These are phyloP conservation scores for Fragum whitleyi DNA, from an alignment of 2,888 invertebrate species.

Conservation along the genomic window DNA sequence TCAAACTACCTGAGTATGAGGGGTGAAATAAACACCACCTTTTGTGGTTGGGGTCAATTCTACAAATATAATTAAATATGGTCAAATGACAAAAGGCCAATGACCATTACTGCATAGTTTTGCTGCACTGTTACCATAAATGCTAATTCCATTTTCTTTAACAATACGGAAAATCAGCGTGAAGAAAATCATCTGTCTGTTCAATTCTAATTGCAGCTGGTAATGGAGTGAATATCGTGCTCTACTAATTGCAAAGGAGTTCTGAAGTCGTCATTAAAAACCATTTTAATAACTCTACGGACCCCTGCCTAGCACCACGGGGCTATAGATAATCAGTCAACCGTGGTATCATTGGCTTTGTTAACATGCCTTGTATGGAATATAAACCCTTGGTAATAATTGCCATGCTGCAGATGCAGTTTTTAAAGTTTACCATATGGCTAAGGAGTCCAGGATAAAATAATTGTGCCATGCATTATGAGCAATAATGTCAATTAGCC, in stretches of 20 bases:
- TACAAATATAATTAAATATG: slow-evolving; percentile 16
- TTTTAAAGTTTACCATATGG: slow-evolving; percentile 35
- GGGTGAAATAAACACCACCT: background rate
- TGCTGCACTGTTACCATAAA: slow-evolving; percentile 23
- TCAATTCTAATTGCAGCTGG: slow-evolving; percentile 25
- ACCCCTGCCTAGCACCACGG: slow-evolving; percentile 3
- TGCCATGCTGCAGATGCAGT: slow-evolving; percentile 34
- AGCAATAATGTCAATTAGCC: too few species aligned
- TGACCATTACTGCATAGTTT: slow-evolving; percentile 18
- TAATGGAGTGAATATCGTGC: slow-evolving; percentile 17
- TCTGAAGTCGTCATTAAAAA: slow-evolving; percentile 16
- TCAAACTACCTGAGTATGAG: too few species aligned
- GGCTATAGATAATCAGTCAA: slow-evolving; percentile 7
- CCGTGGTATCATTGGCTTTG: slow-evolving; percentile 8
- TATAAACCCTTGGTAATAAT: slow-evolving; percentile 14
- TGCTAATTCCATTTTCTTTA: slow-evolving; percentile 14
- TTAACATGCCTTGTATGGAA: slow-evolving; percentile 15
- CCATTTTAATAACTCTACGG: slow-evolving; percentile 19
- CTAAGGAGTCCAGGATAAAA: background rate
- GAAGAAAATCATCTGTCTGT: slow-evolving; percentile 25
- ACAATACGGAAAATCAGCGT: slow-evolving; percentile 20
- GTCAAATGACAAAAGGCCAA: background rate
- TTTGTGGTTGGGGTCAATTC: slow-evolving; percentile 13
- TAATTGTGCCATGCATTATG: too few species aligned
- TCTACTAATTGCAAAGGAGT: slow-evolving; percentile 20